phyloP scores from a whole-genome alignment of 1,140 invertebrate genomes.

The Pseudoatta argentina region DNA sequence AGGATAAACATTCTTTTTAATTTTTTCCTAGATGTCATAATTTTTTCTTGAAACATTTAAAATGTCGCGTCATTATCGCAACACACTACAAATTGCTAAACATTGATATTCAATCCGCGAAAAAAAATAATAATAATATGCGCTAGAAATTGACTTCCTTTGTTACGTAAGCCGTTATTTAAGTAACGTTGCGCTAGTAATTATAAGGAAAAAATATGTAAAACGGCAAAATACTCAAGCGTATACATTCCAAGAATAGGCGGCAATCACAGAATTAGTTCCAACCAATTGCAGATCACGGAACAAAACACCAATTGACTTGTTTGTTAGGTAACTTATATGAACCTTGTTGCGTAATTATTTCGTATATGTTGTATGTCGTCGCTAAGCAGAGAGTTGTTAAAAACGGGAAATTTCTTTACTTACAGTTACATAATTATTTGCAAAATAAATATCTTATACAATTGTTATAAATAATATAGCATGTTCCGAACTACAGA shows the following conservation, averaged over 20 bases:
- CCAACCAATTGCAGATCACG: constrained; percentile 43
- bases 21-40: neutral
- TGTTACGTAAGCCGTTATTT: constrained; percentile 42
- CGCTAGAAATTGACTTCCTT: constrained; percentile 10
- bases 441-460: neutral
- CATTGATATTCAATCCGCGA: constrained; percentile 14
- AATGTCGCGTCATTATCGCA: neutral
- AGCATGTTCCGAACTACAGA: neutral
- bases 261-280: constrained; percentile 45
- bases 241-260: neutral
- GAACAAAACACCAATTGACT: constrained; percentile 27
- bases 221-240: constrained; percentile 4
- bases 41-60: neutral
- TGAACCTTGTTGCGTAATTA: constrained; percentile 71
- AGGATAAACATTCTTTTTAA: neutral
- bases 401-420: constrained; percentile 37
- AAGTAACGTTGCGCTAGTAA: constrained; percentile 8
- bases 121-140: constrained; percentile 12
- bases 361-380: constrained; percentile 69
- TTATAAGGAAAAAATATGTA: constrained; percentile 9
- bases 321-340: constrained; percentile 21
- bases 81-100: neutral
- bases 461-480: neutral
- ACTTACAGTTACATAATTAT: neutral
- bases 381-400: constrained; percentile 66